Evolutionary conservation across 1,140 invertebrate genomes (phyloP), one percentile per base, ranked within the genome.

Genomic region (Drosophila bocqueti): DNA sequence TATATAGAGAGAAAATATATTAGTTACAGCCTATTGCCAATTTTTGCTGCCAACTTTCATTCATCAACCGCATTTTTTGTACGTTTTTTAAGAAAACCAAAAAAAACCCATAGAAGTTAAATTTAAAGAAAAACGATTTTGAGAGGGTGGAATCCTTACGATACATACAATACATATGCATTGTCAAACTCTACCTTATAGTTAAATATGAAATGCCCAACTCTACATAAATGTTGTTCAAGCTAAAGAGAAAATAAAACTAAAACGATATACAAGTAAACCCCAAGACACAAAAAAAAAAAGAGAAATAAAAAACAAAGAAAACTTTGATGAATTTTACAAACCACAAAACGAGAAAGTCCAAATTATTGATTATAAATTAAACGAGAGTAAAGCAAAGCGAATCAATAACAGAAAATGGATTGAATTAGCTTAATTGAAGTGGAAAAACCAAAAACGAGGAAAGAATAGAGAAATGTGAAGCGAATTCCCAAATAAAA

Each of bases 261-360:
- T 50, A 68, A 60, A 79, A 61, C 46, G 52, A 50, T 65, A 81
- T 82, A 69, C 64, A 73, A 60, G 67, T 52, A 64, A 68, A 54
- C 43, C 34, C 24, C 57, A 46, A 59, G 8, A 13, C 8, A 34
- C 31, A 34, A 9, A 34, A 9, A 34, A 9, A 31, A 31, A 34
- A 10, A 34, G 31, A 34, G 8, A 34, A 2, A 31, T 29, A 13
- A 73, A 4, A 40, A 57, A 26, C 24, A 50, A 50, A 62, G 57
- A 75, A 59, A 83, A 83, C 83, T 87, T 87, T 89, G 84, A 87
- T 81, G 84, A 84, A 89, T 89, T 90, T 90, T 87, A 87, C 84
- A 87, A 87, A 71, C 57, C 67, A 61, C 68, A 52, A 72, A 73
- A 57, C 54, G 21, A 52, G 26, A 59, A 73, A 73, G 84, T 89